Evolutionary conservation across 2,113 vertebrate genomes (phyloP).

Genomic region (Benitochromis conjunctus): DNA sequence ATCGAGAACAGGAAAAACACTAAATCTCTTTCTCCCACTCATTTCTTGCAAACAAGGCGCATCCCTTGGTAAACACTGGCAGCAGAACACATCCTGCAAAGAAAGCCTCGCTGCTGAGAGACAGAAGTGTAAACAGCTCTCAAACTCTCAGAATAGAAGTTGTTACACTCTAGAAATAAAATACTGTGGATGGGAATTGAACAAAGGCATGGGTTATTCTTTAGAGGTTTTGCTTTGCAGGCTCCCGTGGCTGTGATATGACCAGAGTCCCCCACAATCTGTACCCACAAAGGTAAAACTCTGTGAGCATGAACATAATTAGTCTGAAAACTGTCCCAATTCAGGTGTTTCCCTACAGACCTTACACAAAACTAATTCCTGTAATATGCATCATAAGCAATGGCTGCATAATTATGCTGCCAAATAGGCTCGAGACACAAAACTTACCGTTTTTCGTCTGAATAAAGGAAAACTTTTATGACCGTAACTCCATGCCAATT

Average conservation of each 20-base stretch:
- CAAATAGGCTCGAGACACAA: neutral
- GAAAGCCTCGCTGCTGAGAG: constrained; percentile 1
- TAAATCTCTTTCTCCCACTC: constrained; percentile 10
- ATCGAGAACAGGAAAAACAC: constrained; percentile 11
- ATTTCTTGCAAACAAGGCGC: constrained; percentile 7
- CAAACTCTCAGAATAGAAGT: constrained; percentile 1
- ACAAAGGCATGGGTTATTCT: neutral
- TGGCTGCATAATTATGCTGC: neutral
- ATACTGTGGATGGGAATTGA: neutral
- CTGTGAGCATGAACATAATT: neutral
- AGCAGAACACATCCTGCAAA: constrained; percentile 1
- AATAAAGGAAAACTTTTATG: neutral
- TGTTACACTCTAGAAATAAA: neutral
- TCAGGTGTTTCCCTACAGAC: neutral
- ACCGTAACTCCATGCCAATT: neutral
- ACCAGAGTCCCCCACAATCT: neutral
- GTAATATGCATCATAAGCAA: neutral
- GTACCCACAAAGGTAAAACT: neutral
- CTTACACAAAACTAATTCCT: neutral
- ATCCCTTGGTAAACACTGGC: constrained; percentile 23
- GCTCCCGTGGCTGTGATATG: neutral
- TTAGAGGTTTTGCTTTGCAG: neutral
- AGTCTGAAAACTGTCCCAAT: neutral
- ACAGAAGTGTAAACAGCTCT: constrained; percentile 16
- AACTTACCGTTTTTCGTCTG: neutral